phyloP scores from a whole-genome alignment of 2,888 invertebrate species.

The Lasius fuliginosus region DNA sequence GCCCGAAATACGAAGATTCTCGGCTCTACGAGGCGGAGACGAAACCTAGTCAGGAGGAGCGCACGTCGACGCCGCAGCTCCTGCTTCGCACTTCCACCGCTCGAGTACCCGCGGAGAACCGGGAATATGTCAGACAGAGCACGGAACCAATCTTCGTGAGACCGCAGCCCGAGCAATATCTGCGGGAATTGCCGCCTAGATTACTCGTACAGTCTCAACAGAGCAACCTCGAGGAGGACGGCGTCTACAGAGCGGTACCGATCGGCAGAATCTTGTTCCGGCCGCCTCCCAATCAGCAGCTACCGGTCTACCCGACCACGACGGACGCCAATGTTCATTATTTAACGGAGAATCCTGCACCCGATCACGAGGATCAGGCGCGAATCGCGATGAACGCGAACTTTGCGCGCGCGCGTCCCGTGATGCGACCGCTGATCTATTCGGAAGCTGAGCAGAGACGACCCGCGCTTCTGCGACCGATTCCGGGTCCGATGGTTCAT shows the following conservation, averaged over 20 bases:
- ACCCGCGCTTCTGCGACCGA: slow-evolving; percentile 75
- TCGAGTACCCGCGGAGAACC: slow-evolving; percentile 63
- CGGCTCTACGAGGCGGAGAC: slow-evolving; percentile 79
- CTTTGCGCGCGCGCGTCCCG: slow-evolving; percentile 76
- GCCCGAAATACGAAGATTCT: slow-evolving; percentile 76
- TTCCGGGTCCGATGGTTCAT: slow-evolving; percentile 64
- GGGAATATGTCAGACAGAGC: slow-evolving; percentile 80
- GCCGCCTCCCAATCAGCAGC: slow-evolving; percentile 75
- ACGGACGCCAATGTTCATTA: slow-evolving; percentile 82
- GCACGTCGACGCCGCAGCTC: slow-evolving; percentile 79
- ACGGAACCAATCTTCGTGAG: slow-evolving; percentile 81
- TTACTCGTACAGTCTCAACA: slow-evolving; percentile 76
- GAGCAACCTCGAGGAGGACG: slow-evolving; percentile 77
- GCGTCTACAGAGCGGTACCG: slow-evolving; percentile 77
- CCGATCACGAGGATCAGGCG: slow-evolving; percentile 77
- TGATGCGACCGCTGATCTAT: slow-evolving; percentile 76
- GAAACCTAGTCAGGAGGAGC: slow-evolving; percentile 78
- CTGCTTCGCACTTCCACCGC: slow-evolving; percentile 74
- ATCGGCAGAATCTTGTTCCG: slow-evolving; percentile 78
- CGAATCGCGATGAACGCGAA: slow-evolving; percentile 74
- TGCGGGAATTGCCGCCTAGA: slow-evolving; percentile 79
- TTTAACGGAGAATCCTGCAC: slow-evolving; percentile 79
- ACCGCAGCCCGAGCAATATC: slow-evolving; percentile 78
- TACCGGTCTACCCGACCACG: slow-evolving; percentile 78
- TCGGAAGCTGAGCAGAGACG: slow-evolving; percentile 76